A percentile compares a stretch with the other conserved stretches of the same genome.
Conservation (phyloP, 2,797 vertebrate genomes). For the Myotis daubentonii region DNA sequence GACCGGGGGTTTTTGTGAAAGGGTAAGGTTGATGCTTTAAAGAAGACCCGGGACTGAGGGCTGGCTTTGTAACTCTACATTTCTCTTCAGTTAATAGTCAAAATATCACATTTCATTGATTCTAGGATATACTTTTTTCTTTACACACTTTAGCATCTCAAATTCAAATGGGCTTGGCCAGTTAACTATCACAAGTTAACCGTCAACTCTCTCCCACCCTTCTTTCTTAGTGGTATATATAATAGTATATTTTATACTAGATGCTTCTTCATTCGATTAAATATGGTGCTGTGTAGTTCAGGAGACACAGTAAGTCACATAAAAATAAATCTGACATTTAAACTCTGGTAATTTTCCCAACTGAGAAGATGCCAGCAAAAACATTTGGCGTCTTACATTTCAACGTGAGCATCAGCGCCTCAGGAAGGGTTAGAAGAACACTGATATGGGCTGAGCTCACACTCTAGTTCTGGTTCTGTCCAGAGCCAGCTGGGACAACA, state of each 20-base stretch:
- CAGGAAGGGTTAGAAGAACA: background rate
- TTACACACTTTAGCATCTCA: background rate
- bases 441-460: background rate
- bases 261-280: slow-evolving; percentile 1
- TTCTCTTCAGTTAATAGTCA: background rate
- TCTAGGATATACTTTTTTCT: background rate
- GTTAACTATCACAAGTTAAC: background rate
- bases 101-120: slow-evolving; percentile 21
- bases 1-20: background rate
- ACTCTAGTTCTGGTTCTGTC: background rate
- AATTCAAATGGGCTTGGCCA: background rate
- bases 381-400: slow-evolving; percentile 14
- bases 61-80: background rate
- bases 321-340: slow-evolving; percentile 67
- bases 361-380: slow-evolving; percentile 47
- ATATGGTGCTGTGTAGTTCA: background rate
- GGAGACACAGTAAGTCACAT: background rate
- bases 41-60: background rate
- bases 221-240: background rate
- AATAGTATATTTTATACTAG: background rate
- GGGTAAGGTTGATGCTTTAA: background rate
- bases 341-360: slow-evolving; percentile 33
- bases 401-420: background rate
- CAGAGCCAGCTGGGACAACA: background rate
- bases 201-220: background rate